Conservation (phyloP, 1,140 invertebrate genomes). For the Archivesica marissinica region DNA sequence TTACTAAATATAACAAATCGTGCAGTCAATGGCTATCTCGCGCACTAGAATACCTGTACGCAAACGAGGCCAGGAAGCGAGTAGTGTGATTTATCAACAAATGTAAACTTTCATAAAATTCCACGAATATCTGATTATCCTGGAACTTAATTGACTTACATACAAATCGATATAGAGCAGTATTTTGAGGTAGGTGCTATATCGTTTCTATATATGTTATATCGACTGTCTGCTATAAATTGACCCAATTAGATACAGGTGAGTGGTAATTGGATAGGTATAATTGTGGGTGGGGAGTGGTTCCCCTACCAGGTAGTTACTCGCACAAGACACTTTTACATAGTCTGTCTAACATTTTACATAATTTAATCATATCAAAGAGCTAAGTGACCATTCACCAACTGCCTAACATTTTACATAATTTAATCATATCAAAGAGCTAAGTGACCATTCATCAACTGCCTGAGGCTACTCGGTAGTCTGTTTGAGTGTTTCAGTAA, state of each 20-base stretch:
- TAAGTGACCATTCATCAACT: too few species aligned
- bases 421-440: too few species aligned
- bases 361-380: too few species aligned
- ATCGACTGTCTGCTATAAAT: background rate
- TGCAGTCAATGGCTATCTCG: constrained; percentile 35
- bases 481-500: too few species aligned
- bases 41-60: constrained; percentile 40
- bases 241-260: constrained; percentile 26
- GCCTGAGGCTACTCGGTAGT: too few species aligned
- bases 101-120: constrained; percentile 41
- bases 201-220: background rate
- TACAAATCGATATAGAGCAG: too few species aligned
- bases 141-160: too few species aligned
- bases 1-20: constrained; percentile 40
- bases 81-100: background rate
- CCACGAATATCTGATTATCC: constrained; percentile 31
- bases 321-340: too few species aligned
- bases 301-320: constrained; percentile 5
- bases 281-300: constrained; percentile 10
- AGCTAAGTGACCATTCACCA: too few species aligned
- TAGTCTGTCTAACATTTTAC: too few species aligned
- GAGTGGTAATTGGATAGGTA: constrained; percentile 38
- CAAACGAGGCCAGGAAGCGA: constrained; percentile 39
- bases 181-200: background rate
- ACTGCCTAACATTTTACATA: too few species aligned